Conservation (phyloP, 2,113 vertebrate species). For the Onychostruthus taczanowskii region DNA sequence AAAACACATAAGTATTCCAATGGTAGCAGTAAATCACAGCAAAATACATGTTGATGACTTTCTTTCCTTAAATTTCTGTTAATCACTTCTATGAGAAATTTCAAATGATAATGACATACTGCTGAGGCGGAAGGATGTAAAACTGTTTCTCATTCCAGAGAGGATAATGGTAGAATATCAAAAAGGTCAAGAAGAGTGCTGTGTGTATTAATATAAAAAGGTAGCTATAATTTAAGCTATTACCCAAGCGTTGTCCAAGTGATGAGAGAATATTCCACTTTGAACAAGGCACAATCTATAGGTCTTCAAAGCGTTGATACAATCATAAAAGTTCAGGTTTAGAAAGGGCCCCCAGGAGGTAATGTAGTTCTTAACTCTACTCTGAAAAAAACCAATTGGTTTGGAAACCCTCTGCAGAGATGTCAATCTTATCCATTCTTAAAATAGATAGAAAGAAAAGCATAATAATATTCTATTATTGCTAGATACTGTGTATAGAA, state of each 20-base stretch:
- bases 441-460: not conserved
- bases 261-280: not conserved
- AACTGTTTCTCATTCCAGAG: not conserved
- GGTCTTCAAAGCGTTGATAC: not conserved
- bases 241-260: not conserved
- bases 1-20: not conserved
- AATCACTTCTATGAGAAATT: not conserved
- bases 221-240: not conserved
- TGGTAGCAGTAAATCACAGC: not conserved
- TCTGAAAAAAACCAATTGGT: not conserved
- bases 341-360: not conserved
- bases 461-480: conserved; percentile 2
- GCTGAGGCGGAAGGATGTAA: not conserved
- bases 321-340: not conserved
- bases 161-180: not conserved
- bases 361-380: not conserved
- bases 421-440: not conserved
- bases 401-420: not conserved
- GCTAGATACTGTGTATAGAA: not conserved
- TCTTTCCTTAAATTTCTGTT: not conserved
- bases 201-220: not conserved
- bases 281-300: not conserved
- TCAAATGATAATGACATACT: not conserved
- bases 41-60: not conserved
- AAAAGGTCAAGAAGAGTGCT: not conserved